phyloP scores from a whole-genome alignment of 2,113 vertebrate genomes.

The Ramphastos sulfuratus region DNA sequence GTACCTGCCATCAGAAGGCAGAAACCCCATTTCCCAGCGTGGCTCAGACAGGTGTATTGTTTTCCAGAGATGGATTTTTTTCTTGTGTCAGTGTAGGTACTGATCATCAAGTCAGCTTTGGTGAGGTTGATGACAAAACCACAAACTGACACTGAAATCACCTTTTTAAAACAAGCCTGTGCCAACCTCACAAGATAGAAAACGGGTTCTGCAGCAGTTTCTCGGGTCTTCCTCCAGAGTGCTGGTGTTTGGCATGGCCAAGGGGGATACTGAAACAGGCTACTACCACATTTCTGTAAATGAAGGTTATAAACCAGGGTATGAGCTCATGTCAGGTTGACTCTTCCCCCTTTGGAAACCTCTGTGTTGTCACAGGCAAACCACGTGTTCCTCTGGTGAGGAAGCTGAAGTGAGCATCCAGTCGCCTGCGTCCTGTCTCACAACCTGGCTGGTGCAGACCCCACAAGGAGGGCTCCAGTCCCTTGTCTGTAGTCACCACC shows the following conservation, averaged over 20 bases:
- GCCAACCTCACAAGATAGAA: neutral
- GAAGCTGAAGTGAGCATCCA: fast-evolving
- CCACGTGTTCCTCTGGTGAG: neutral
- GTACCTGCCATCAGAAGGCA: neutral
- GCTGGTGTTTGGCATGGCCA: neutral
- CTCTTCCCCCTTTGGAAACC: neutral
- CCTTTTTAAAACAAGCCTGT: neutral
- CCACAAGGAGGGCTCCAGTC: too few relatives aligned
- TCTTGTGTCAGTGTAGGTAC: neutral
- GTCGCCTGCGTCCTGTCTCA: neutral
- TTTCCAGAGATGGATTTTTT: neutral
- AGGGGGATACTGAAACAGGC: neutral
- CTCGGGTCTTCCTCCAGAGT: neutral
- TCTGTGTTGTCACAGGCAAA: neutral
- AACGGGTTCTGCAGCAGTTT: neutral
- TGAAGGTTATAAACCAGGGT: fast-evolving
- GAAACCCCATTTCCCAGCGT: fast-evolving
- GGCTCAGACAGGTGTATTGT: neutral
- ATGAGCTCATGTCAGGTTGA: fast-evolving
- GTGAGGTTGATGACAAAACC: neutral
- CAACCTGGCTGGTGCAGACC: too few relatives aligned
- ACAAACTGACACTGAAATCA: neutral
- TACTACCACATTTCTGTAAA: fast-evolving
- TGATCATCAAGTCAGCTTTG: neutral
- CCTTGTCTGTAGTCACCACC: neutral